A percentile compares a stretch with the other conserved stretches of the same genome.
Conservation (phyloP, 2,888 invertebrate genomes). For the Eupithecia subumbrata region DNA sequence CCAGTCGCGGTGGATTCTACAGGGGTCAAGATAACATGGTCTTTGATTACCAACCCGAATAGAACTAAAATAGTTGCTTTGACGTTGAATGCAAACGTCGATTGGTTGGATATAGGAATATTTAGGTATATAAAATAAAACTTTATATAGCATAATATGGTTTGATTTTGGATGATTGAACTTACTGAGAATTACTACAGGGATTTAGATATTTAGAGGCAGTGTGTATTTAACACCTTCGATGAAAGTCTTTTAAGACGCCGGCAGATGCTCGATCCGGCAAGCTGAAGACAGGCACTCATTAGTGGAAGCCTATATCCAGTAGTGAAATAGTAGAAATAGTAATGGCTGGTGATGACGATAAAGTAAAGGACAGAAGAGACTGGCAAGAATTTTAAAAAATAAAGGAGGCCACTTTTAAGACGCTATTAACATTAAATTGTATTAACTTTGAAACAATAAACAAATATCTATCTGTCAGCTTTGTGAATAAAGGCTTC, state of each 20-base stretch:
- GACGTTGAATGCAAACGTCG: not conserved
- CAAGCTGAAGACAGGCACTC: too few relatives aligned
- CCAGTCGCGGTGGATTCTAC: not conserved
- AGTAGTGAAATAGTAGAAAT: too few relatives aligned
- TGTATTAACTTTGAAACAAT: too few relatives aligned
- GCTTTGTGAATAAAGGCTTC: too few relatives aligned
- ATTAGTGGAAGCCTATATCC: too few relatives aligned
- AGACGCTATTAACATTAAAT: too few relatives aligned
- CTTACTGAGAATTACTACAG: not conserved
- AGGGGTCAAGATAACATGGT: not conserved
- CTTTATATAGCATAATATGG: too few relatives aligned
- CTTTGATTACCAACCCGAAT: not conserved
- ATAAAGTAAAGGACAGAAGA: not conserved
- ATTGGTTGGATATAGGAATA: not conserved
- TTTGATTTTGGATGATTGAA: not conserved
- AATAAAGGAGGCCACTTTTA: not conserved
- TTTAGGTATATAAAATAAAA: not conserved
- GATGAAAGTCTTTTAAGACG: not conserved
- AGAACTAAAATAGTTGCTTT: conserved; percentile 2
- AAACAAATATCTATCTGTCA: too few relatives aligned
- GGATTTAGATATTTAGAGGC: not conserved
- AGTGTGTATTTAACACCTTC: not conserved
- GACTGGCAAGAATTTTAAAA: not conserved
- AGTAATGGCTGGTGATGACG: too few relatives aligned
- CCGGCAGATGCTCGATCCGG: not conserved